These are phyloP conservation scores for Vombatus ursinus DNA, from an alignment of 2,113 vertebrate species.

Conservation along the genomic window DNA sequence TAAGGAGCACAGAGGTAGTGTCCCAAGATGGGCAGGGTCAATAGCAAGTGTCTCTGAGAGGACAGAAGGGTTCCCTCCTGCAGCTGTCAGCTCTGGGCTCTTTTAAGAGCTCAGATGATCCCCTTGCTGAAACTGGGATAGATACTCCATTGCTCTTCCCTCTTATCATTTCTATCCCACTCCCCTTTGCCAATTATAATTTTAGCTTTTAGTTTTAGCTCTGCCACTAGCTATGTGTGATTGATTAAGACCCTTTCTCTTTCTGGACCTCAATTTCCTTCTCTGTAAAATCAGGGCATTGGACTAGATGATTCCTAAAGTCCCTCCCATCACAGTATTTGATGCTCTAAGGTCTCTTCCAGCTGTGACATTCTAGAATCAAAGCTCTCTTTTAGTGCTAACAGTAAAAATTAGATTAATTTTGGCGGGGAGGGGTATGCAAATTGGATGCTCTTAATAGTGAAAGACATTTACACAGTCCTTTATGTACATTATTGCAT, in stretches of 20 bases:
- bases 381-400: background rate
- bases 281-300: background rate
- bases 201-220: background rate
- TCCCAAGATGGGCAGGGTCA: background rate
- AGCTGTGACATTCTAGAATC: background rate
- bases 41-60: background rate
- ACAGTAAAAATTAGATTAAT: background rate
- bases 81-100: background rate
- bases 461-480: background rate
- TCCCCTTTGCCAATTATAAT: background rate
- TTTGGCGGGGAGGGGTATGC: background rate
- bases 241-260: background rate
- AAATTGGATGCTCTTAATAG: background rate
- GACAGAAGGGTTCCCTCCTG: background rate
- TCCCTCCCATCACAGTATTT: background rate
- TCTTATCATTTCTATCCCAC: background rate
- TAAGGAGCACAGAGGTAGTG: background rate
- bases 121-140: background rate
- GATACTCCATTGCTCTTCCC: background rate
- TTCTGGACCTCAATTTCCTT: background rate
- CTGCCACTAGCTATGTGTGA: rapidly evolving
- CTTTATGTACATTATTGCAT: background rate
- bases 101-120: background rate
- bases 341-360: background rate
- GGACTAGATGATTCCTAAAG: background rate